Evolutionary conservation across 2,888 invertebrate species (phyloP).

Genomic region (Dyspetes luteomarginatus): DNA sequence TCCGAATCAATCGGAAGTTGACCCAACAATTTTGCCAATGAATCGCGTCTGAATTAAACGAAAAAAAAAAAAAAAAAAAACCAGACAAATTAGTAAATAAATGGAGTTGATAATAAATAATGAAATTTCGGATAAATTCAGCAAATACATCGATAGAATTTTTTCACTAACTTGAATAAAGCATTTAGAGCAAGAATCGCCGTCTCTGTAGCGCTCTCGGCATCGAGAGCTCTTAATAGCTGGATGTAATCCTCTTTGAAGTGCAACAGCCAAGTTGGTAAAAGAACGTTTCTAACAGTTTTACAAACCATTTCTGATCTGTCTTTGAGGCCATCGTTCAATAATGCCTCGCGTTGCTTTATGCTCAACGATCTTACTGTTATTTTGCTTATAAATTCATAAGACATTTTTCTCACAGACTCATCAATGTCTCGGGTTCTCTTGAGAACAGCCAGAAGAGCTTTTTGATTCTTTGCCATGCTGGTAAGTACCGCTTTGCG

Average conservation of each 20-base stretch:
- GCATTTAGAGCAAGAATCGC: slow-evolving; percentile 85
- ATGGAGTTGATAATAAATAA: slow-evolving; percentile 6
- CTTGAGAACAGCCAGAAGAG: slow-evolving; percentile 89
- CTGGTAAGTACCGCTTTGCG: slow-evolving; percentile 89
- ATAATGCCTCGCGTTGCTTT: slow-evolving; percentile 86
- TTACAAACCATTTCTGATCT: slow-evolving; percentile 84
- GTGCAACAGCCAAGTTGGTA: slow-evolving; percentile 91
- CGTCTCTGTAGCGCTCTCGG: slow-evolving; percentile 87
- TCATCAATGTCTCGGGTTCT: slow-evolving; percentile 91
- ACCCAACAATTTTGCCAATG: slow-evolving; percentile 82
- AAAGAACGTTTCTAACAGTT: slow-evolving; percentile 84
- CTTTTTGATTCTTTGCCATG: slow-evolving; percentile 89
- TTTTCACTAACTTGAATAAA: slow-evolving; percentile 86
- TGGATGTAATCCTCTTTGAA: slow-evolving; percentile 89
- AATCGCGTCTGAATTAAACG: slow-evolving; percentile 77
- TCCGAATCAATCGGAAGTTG: slow-evolving; percentile 83
- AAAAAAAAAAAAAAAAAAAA: slow-evolving; percentile 37
- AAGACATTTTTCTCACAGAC: slow-evolving; percentile 88
- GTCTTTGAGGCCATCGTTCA: slow-evolving; percentile 88
- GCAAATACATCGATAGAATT: no score
- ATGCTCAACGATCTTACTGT: slow-evolving; percentile 86
- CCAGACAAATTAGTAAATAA: slow-evolving; percentile 30
- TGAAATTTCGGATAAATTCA: slow-evolving; percentile 3
- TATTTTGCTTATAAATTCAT: slow-evolving; percentile 84
- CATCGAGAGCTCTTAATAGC: slow-evolving; percentile 90